Evolutionary conservation across 2,797 vertebrate genomes (phyloP).

Genomic region (Cryptoblepharus egeriae): DNA sequence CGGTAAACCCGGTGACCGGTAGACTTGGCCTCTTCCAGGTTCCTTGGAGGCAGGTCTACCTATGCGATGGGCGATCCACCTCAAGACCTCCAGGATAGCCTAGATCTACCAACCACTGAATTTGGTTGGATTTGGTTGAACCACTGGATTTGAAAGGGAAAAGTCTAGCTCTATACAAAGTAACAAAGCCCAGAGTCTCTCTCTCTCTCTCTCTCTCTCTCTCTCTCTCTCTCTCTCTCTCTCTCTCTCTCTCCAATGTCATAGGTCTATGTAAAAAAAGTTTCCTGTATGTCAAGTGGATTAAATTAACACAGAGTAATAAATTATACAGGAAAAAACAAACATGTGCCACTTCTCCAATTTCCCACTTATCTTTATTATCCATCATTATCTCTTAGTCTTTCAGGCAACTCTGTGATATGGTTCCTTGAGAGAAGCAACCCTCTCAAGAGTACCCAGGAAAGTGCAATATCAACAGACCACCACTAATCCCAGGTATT

Average conservation of each 20-base stretch:
- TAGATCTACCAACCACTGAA: no score
- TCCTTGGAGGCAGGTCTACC: no score
- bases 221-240: no score
- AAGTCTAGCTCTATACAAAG: no score
- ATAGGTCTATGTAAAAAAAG: slow-evolving; percentile 70
- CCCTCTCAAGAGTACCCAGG: slow-evolving; percentile 17
- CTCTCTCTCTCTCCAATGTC: slow-evolving; percentile 63
- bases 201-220: no score
- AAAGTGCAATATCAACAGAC: background rate
- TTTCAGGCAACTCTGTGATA: slow-evolving; percentile 1
- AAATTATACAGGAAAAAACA: slow-evolving; percentile 41
- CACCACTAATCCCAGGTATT: background rate
- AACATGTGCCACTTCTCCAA: slow-evolving; percentile 37
- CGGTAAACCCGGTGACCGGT: no score
- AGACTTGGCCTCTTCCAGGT: no score
- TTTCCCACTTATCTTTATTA: slow-evolving; percentile 24
- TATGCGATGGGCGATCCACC: no score
- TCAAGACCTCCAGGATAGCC: no score
- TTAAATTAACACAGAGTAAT: slow-evolving; percentile 66
- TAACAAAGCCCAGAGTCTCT: no score
- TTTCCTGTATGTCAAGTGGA: slow-evolving; percentile 71
- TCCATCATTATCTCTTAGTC: slow-evolving; percentile 41
- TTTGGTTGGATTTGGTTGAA: no score
- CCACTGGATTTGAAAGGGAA: no score
- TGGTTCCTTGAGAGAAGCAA: slow-evolving; percentile 3